These are phyloP conservation scores for Elephantulus edwardii DNA, from an alignment of 2,113 vertebrate species.

Conservation along the genomic window DNA sequence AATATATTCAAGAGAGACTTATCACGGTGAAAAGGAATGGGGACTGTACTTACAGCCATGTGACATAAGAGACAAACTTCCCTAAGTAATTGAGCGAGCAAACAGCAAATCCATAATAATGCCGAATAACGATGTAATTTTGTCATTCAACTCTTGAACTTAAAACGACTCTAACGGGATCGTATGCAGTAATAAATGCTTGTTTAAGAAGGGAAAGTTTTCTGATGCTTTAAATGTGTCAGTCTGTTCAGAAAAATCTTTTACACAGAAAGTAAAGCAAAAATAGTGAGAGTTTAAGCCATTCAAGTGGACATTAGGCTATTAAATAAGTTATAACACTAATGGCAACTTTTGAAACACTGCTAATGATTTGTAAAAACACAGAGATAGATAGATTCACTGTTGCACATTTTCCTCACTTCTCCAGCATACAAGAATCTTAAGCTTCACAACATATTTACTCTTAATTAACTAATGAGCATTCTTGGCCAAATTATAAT, in stretches of 20 bases:
- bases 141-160: background rate
- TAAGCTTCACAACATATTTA: background rate
- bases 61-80: background rate
- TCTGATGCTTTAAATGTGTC: background rate
- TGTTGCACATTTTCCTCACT: too few species aligned
- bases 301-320: background rate
- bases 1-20: constrained; percentile 22
- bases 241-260: background rate
- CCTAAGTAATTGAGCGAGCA: background rate
- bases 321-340: background rate
- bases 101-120: background rate
- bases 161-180: background rate
- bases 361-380: background rate
- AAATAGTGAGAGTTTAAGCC: background rate
- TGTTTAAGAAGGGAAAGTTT: background rate
- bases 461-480: constrained; percentile 14
- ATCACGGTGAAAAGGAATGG: background rate
- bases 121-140: background rate
- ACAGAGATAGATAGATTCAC: constrained; percentile 40
- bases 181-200: background rate
- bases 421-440: background rate
- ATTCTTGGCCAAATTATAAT: background rate
- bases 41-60: background rate
- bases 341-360: background rate
- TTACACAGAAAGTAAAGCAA: background rate